These are phyloP conservation scores for Archivesica marissinica DNA, from an alignment of 1,140 invertebrate genomes.

Conservation along the genomic window DNA sequence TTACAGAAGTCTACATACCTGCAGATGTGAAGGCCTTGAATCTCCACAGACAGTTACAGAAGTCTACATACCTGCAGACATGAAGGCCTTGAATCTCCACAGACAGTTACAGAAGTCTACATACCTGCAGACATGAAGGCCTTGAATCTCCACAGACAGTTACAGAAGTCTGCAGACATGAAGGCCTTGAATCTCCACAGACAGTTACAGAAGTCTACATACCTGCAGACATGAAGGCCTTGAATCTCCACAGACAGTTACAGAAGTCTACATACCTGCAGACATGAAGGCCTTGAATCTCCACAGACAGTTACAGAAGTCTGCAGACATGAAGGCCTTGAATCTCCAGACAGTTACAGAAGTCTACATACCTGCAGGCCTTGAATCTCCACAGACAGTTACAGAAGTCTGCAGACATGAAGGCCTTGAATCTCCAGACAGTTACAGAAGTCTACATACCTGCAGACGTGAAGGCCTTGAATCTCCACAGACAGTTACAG, in stretches of 20 bases:
- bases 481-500: conserved; percentile 49
- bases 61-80: conserved; percentile 31
- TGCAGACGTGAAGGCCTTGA: conserved; percentile 34
- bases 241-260: conserved; percentile 45
- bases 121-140: conserved; percentile 40
- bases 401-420: too few relatives aligned
- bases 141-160: conserved; percentile 37
- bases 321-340: too few relatives aligned
- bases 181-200: too few relatives aligned
- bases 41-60: conserved; percentile 50
- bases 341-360: too few relatives aligned
- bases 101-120: conserved; percentile 43
- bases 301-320: conserved; percentile 49
- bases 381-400: too few relatives aligned
- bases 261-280: conserved; percentile 36
- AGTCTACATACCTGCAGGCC: too few relatives aligned
- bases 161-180: conserved; percentile 44
- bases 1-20: conserved; percentile 49
- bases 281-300: conserved; percentile 41
- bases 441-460: too few relatives aligned
- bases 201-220: too few relatives aligned
- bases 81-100: conserved; percentile 42
- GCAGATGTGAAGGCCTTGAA: conserved; percentile 37
- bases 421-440: too few relatives aligned
- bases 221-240: conserved; percentile 42